Evolutionary conservation across 2,797 vertebrate genomes (phyloP), one percentile per base, ranked within the genome.

Genomic region (Odontamblyopus lacepedii): DNA sequence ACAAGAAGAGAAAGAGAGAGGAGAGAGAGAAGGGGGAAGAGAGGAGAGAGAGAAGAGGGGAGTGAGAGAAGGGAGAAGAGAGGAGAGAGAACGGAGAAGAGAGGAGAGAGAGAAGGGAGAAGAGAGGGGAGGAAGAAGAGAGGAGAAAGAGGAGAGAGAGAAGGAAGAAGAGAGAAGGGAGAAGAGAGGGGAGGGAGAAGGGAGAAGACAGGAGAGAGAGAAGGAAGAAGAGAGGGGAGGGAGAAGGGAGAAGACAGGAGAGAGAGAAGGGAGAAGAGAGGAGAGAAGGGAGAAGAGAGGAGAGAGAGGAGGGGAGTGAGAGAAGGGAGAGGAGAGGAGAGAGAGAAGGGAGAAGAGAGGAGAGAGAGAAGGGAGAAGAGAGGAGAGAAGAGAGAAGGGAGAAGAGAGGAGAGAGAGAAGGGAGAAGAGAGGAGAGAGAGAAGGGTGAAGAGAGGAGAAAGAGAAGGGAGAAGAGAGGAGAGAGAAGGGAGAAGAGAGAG

Each of bases 111-210:
- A 41, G 63, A 61, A 11, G 13, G 13, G 65, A 3, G 41, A 62
- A 73, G 57, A 67, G 41, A 69, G 73, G 78, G 72, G 64, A 74
- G 81, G 51, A 6, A 8, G 7, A 19, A 5, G 2, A 19, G n/a
- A 6, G n/a, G 23, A 23, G 23, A 23, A 23, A 23, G 23, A 23
- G 23, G 23, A 23, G 53, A 55, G 18, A 6, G 32, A 30, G 48
- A 53, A 32, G 59, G 51, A 18, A n/a, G 60, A 29, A 41, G n/a
- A 3, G 6, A 50, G 6, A 55, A 55, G n/a, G 6, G 19, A 55
- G 19, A 0, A 35, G 11, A 67, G 5, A 32, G 63, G 19, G 4
- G 32, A 1, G 50, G 4, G 51, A 18, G 51, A n/a, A 19, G 5
- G n/a, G 8, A 53, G 19, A 1, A 15, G 0, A 1, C 19, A 7